Percentiles rank a stretch among this genome's conserved stretches.
Evolutionary conservation across 30 jellyfish, hydroid and myxozoan species (phyloP).

Genomic region (Hydractinia symbiolongicarpus): DNA sequence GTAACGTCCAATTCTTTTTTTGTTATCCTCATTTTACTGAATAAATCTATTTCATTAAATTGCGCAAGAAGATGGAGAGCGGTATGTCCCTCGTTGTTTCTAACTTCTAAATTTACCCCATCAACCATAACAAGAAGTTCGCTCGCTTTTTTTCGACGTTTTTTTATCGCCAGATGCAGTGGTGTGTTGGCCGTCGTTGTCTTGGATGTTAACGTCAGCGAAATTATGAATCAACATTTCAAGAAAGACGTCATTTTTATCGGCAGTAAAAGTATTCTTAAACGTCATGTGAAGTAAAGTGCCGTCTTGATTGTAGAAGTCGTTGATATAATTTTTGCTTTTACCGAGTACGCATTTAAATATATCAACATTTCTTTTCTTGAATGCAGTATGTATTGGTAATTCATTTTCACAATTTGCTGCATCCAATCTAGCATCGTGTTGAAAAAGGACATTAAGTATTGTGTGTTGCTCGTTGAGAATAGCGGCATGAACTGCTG

Average conservation of each 20-base stretch:
- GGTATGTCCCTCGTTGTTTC: constrained; percentile 22
- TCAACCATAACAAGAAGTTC: neutral
- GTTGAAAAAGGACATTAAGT: neutral
- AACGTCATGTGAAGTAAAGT: too few species aligned
- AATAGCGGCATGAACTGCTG: neutral
- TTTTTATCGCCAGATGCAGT: neutral
- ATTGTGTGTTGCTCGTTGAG: neutral
- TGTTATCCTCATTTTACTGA: neutral
- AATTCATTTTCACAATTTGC: neutral
- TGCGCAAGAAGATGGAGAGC: constrained; percentile 14
- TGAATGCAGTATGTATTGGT: neutral
- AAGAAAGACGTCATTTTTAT: neutral
- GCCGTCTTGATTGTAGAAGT: too few species aligned
- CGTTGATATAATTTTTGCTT: too few species aligned
- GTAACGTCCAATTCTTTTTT: neutral
- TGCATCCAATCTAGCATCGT: neutral
- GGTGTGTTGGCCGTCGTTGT: constrained; percentile 18
- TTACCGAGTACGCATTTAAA: neutral
- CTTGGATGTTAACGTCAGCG: neutral
- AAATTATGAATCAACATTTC: neutral
- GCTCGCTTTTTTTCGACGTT: too few species aligned
- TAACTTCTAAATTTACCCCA: neutral
- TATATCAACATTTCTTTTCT: neutral
- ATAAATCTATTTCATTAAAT: neutral
- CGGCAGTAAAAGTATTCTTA: neutral